phyloP scores from a whole-genome alignment of 2,888 invertebrate species.

The Esperia sulphurella region DNA sequence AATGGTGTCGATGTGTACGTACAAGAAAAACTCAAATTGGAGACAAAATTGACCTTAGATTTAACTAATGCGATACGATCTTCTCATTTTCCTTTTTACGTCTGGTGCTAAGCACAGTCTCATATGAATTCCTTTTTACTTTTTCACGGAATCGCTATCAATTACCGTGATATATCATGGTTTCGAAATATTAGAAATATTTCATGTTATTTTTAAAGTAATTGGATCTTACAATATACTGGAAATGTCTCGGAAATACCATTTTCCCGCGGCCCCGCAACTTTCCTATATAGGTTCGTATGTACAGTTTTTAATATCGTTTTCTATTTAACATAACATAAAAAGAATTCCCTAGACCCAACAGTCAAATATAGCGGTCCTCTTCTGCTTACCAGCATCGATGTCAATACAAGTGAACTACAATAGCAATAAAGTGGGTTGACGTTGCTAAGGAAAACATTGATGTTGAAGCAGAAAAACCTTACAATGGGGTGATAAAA shows the following conservation, averaged over 20 bases:
- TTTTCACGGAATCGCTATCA: slow-evolving; percentile 36
- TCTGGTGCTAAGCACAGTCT: slow-evolving; percentile 38
- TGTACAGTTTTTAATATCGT: no score
- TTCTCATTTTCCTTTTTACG: slow-evolving; percentile 28
- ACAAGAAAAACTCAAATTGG: no score
- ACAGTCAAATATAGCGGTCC: no score
- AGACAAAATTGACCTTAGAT: neutral
- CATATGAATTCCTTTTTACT: slow-evolving; percentile 53
- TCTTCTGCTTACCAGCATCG: no score
- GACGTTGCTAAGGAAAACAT: no score
- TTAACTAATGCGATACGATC: neutral
- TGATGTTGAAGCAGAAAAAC: no score
- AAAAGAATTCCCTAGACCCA: no score
- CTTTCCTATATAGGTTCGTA: slow-evolving; percentile 1
- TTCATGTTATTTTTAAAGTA: slow-evolving; percentile 8
- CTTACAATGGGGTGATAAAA: no score
- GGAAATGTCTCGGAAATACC: neutral
- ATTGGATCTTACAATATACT: neutral
- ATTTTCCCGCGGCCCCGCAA: neutral
- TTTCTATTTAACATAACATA: no score
- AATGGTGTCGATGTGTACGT: no score
- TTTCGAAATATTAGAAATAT: slow-evolving; percentile 36
- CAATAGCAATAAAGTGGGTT: no score
- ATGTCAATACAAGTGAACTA: no score
- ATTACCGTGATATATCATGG: slow-evolving; percentile 32